Base-by-base conservation (phyloP, 2,797 vertebrate species). In the Myotis daubentonii region DNA sequence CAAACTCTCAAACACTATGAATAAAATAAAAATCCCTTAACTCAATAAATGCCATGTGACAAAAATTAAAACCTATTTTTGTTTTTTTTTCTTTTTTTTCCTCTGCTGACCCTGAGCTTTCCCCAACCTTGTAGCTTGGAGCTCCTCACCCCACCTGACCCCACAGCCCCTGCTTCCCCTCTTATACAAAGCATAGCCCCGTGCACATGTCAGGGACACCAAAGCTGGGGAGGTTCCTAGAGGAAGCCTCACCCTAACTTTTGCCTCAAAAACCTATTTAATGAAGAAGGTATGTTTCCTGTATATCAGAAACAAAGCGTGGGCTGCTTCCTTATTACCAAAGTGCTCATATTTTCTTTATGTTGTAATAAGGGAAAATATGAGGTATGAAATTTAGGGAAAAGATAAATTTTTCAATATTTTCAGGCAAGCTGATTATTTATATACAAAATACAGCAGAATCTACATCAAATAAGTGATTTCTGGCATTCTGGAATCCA, bases 1-100 rank as follows among this genome's bases (percentile, higher is more conserved):
- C 16, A 83, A 95, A 80, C 13, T 90, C 41, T 88, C 41, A 75
- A 33, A 72, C 94, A n/a, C 2, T 17, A 72, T 22, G 33, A 75
- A 79, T 86, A 75, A 65, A 55, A 33, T 30, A 82, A 87, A 87
- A 90, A 72, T 13, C 0, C 3, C 8, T n/a, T 71, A 87, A 41
- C 7, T 41, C 70, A 28, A 49, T 62, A 88, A 92, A 72, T 80
- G 25, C 7, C 33, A 30, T 7, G 1, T 65, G 60, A 72, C 16
- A 23, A 55, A 74, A 33, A 8, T 13, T 0, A 62, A 62, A 62
- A 62, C 60, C 12, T 30, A 30, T 62, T 60, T 60, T 28, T 60
- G 3, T 23, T 49, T 49, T 12, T 47, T 49, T 16, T 57, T 30
- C 12, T 28, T 62, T 62, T 62, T 5, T 62, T 30, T 30, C 60